Conservation (phyloP, 1,140 invertebrate species). For the Mya arenaria region DNA sequence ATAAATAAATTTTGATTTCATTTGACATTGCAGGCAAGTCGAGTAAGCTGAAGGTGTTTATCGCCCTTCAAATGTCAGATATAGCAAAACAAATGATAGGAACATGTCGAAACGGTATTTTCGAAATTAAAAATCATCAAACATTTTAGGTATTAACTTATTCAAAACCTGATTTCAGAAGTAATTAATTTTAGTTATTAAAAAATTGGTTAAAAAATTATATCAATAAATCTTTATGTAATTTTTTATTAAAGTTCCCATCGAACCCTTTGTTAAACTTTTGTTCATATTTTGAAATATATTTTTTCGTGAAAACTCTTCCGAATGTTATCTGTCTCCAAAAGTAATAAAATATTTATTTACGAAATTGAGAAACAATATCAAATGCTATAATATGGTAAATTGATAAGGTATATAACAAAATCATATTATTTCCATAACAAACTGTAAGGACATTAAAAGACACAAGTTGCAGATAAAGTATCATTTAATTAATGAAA, state of each 20-base stretch:
- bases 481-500: too few species aligned
- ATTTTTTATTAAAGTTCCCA: background rate
- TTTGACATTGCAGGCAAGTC: background rate
- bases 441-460: too few species aligned
- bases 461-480: too few species aligned
- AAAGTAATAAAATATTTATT: too few species aligned
- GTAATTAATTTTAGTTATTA: background rate
- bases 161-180: background rate
- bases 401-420: too few species aligned
- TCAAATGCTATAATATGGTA: too few species aligned
- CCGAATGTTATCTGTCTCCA: too few species aligned
- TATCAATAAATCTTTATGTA: background rate
- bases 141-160: background rate
- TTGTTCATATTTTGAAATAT: background rate
- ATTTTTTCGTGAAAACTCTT: background rate
- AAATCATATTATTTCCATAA: too few species aligned
- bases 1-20: constrained; percentile 25
- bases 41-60: background rate
- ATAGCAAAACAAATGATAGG: background rate
- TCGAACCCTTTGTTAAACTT: background rate
- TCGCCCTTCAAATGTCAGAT: too few species aligned
- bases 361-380: too few species aligned
- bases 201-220: background rate
- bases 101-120: background rate
- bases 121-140: background rate